Conservation (phyloP, 2,888 invertebrate species). For the Therioaphis trifolii region DNA sequence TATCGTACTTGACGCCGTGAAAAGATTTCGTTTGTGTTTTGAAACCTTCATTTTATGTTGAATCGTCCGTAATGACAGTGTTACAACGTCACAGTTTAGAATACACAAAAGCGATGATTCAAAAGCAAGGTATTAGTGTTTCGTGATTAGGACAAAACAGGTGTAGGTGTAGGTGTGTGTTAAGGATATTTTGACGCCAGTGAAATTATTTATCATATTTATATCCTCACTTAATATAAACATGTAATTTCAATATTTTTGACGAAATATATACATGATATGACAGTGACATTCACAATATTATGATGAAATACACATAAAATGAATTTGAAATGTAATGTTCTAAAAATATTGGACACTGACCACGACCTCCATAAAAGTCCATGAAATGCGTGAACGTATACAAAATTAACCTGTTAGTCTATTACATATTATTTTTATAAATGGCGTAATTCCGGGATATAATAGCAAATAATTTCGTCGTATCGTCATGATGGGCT, state of each 20-base stretch:
- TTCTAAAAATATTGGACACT: conserved; percentile 57
- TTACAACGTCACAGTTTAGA: background rate
- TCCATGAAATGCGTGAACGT: conserved; percentile 29
- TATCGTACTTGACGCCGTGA: too few species aligned
- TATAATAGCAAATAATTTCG: too few species aligned
- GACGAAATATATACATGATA: background rate
- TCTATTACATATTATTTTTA: conserved; percentile 24
- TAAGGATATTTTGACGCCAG: background rate
- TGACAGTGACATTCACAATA: conserved; percentile 45
- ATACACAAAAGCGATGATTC: background rate
- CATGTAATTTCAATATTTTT: background rate
- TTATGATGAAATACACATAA: conserved; percentile 48
- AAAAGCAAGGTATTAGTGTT: background rate
- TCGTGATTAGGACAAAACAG: background rate
- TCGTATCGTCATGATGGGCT: too few species aligned
- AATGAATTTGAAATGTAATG: conserved; percentile 42
- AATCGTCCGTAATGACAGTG: background rate
- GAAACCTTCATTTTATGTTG: conserved; percentile 25
- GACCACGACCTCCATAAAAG: conserved; percentile 53
- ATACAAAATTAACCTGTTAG: conserved; percentile 56
- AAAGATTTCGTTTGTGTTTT: background rate
- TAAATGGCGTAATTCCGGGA: conserved; percentile 57
- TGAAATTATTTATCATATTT: background rate
- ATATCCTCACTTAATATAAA: background rate
- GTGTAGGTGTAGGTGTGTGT: background rate